Evolutionary conservation across 2,888 invertebrate genomes (phyloP).

Genomic region (Trisateles emortualis): DNA sequence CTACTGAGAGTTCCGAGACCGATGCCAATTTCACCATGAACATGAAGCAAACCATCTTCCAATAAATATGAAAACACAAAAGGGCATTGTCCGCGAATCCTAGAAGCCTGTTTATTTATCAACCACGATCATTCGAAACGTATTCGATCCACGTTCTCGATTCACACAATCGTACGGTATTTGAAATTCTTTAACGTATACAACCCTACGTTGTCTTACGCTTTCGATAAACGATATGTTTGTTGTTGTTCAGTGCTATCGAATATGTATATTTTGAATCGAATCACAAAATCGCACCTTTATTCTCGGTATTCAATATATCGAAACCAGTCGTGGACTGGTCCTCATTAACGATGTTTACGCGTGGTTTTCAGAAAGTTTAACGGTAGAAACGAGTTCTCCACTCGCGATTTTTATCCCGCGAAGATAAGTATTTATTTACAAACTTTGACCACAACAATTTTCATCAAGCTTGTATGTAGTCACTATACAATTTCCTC

Average conservation of each 20-base stretch:
- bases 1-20: constrained; percentile 2
- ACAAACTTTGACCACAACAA: constrained; percentile 63
- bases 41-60: constrained; percentile 29
- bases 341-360: constrained; percentile 65
- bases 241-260: constrained; percentile 36
- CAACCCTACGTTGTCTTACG: constrained; percentile 67
- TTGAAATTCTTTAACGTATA: constrained; percentile 70
- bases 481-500: constrained; percentile 54
- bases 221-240: constrained; percentile 50
- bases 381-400: constrained; percentile 83
- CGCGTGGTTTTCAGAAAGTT: constrained; percentile 70
- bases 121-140: constrained; percentile 66
- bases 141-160: constrained; percentile 82
- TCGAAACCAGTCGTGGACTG: constrained; percentile 66
- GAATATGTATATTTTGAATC: constrained; percentile 29
- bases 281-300: constrained; percentile 41
- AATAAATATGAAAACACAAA: constrained; percentile 49
- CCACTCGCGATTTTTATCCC: constrained; percentile 64
- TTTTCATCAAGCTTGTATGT: constrained; percentile 36
- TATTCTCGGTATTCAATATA: constrained; percentile 57
- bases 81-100: constrained; percentile 75
- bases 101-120: constrained; percentile 75
- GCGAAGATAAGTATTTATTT: constrained; percentile 64
- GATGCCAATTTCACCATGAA: constrained; percentile 21
- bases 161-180: constrained; percentile 81